phyloP scores from a whole-genome alignment of 2,888 invertebrate genomes.

The Ernsta delagoae region DNA sequence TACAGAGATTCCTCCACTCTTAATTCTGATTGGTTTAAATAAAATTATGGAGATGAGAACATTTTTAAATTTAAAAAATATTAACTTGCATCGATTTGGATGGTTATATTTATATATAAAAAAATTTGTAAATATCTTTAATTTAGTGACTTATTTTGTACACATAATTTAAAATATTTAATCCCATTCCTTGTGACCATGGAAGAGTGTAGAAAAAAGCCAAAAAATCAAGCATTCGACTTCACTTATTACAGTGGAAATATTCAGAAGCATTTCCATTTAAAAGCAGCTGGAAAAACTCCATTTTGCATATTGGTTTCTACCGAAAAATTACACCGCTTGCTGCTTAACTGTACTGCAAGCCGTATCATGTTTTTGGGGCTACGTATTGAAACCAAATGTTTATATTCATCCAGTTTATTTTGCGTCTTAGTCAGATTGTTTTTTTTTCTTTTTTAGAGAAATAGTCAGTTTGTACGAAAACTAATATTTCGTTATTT shows the following conservation, averaged over 20 bases:
- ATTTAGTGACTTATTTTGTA: no score
- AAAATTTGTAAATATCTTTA: no score
- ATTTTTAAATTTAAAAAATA: no score
- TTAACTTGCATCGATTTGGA: no score
- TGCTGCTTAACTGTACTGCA: slow-evolving; percentile 10
- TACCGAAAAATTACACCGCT: slow-evolving; percentile 16
- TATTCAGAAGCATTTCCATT: slow-evolving; percentile 20
- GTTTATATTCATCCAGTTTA: neutral
- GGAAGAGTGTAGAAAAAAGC: neutral
- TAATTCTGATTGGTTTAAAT: no score
- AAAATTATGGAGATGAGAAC: no score
- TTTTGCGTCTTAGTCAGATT: neutral
- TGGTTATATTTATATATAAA: no score
- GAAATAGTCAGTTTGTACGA: no score
- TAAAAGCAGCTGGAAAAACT: slow-evolving; percentile 11
- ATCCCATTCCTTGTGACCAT: neutral
- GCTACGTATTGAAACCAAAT: neutral
- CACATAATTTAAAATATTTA: no score
- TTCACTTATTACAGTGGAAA: slow-evolving; percentile 20
- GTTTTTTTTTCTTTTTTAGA: no score
- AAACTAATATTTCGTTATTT: no score
- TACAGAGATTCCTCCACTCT: no score
- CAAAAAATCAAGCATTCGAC: slow-evolving; percentile 1
- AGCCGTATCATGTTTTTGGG: slow-evolving; percentile 2
- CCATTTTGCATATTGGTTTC: slow-evolving; percentile 32